These are phyloP conservation scores for Eupithecia abbreviata DNA, from an alignment of 2,888 invertebrate species.

Conservation along the genomic window DNA sequence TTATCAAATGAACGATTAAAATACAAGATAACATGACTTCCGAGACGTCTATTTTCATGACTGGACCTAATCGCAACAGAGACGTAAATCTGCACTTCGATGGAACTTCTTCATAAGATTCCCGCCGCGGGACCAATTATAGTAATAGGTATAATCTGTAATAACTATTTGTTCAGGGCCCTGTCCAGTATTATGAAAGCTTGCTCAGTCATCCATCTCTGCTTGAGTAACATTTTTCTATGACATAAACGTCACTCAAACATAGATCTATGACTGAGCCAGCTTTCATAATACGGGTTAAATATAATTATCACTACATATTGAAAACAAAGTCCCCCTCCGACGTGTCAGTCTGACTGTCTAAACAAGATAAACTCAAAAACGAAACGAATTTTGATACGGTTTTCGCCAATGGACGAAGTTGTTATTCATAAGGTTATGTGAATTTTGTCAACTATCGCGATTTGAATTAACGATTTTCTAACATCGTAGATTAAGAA, in stretches of 20 bases:
- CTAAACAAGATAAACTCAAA: neutral
- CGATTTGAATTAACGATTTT: too few relatives aligned
- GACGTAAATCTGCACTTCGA: neutral
- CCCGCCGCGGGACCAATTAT: neutral
- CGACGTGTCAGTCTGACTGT: neutral
- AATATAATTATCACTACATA: too few relatives aligned
- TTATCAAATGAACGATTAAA: neutral
- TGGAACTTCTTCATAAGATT: neutral
- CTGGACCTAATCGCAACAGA: neutral
- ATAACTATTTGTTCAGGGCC: neutral
- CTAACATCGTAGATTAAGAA: neutral
- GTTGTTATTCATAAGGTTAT: neutral
- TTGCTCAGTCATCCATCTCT: too few relatives aligned
- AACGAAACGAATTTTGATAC: neutral
- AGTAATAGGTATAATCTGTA: neutral
- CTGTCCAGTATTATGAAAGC: too few relatives aligned
- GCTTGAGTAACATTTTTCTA: too few relatives aligned
- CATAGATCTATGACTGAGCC: too few relatives aligned
- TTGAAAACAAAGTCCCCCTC: neutral
- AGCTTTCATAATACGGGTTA: too few relatives aligned
- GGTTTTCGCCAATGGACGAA: neutral
- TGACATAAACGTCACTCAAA: too few relatives aligned
- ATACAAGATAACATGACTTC: neutral
- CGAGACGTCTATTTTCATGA: neutral
- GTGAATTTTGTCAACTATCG: neutral